Percentiles rank a stretch among this genome's conserved stretches.
Conservation (phyloP, 2,888 invertebrate species). For the Trichopria drosophilae region DNA sequence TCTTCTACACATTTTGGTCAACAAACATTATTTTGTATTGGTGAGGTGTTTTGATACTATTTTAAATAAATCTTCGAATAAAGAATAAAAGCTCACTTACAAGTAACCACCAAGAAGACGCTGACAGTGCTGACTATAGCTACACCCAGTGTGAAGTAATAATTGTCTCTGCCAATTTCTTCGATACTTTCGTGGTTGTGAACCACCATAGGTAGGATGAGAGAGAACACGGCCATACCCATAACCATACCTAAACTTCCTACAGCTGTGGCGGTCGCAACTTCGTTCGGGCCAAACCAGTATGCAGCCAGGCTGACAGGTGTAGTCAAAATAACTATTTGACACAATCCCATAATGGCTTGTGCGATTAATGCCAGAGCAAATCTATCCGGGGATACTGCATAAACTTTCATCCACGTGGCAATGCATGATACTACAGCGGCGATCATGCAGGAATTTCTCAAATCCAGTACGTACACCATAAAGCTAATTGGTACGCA, state of each 20-base stretch:
- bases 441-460: slow-evolving; percentile 28
- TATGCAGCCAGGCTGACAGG: slow-evolving; percentile 35
- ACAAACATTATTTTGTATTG: no score
- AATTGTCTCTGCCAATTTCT: slow-evolving; percentile 29
- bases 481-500: no score
- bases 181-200: slow-evolving; percentile 34
- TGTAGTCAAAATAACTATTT: slow-evolving; percentile 29
- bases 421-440: slow-evolving; percentile 31
- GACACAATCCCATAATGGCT: slow-evolving; percentile 28
- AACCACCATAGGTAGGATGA: slow-evolving; percentile 29
- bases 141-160: slow-evolving; percentile 15
- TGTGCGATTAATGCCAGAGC: slow-evolving; percentile 28
- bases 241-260: slow-evolving; percentile 27
- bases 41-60: no score
- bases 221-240: slow-evolving; percentile 29
- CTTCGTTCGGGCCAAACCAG: no score
- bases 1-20: no score
- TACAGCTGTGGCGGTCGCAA: no score
- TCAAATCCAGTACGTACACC: no score
- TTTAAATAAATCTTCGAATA: no score
- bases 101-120: slow-evolving; percentile 19
- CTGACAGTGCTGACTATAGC: slow-evolving; percentile 27
- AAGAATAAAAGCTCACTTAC: no score
- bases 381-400: slow-evolving; percentile 29
- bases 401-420: slow-evolving; percentile 32